Evolutionary conservation across 2,113 vertebrate genomes (phyloP).

Genomic region (Boleophthalmus pectinirostris): DNA sequence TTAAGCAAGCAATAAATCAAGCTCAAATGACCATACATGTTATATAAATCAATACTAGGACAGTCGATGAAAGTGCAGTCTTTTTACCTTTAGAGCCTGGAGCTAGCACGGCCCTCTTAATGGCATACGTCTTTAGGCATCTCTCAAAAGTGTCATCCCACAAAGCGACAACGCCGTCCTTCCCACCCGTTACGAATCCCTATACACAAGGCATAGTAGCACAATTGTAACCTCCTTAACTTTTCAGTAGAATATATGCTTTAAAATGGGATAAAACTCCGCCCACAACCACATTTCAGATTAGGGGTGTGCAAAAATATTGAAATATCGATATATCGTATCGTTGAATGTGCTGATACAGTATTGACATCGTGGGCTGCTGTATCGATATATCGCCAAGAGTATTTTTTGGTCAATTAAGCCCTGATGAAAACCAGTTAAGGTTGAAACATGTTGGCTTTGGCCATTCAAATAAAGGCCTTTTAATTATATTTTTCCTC

Average conservation of each 20-base stretch:
- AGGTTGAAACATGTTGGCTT: no score
- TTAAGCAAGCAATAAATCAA: not conserved
- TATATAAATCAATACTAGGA: not conserved
- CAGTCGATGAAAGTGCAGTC: conserved; percentile 2
- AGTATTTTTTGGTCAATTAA: no score
- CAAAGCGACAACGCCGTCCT: conserved; percentile 94
- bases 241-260: not conserved
- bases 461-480: no score
- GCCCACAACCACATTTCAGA: no score
- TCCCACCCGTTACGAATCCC: conserved; percentile 98
- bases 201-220: conserved; percentile 44
- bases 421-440: no score
- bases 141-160: conserved; percentile 98
- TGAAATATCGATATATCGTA: no score
- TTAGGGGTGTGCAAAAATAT: no score
- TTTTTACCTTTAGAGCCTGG: conserved; percentile 95
- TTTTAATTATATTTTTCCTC: no score
- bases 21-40: not conserved
- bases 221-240: conserved; percentile 17
- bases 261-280: not conserved
- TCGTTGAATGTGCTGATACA: no score
- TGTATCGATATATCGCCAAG: no score
- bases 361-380: no score
- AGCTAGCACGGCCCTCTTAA: conserved; percentile 94
- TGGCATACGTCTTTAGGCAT: conserved; percentile 97